These are phyloP conservation scores for Orussus abietinus DNA, from an alignment of 1,140 invertebrate species.

Conservation along the genomic window DNA sequence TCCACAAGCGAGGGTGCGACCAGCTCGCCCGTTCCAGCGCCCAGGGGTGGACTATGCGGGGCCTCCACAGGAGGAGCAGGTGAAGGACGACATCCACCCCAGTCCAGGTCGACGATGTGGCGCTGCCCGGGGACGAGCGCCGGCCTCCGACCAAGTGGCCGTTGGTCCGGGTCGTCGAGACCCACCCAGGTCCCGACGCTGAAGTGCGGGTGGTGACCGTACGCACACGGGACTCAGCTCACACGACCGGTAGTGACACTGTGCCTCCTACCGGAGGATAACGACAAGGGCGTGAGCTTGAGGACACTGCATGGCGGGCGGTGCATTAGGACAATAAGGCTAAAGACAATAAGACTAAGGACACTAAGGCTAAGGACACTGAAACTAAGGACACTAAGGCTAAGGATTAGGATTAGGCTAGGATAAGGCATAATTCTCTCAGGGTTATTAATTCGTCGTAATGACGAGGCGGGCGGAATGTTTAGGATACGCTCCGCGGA, in stretches of 20 bases:
- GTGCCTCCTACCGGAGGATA: background rate
- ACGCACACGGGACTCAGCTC: background rate
- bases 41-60: constrained; percentile 10
- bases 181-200: background rate
- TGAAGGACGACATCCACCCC: background rate
- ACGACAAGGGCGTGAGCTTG: constrained; percentile 2
- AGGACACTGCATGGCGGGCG: constrained; percentile 3
- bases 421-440: too few relatives aligned
- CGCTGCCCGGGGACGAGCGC: constrained; percentile 2
- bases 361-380: too few relatives aligned
- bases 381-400: too few relatives aligned
- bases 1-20: background rate
- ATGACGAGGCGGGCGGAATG: too few relatives aligned
- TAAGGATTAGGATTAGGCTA: too few relatives aligned
- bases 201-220: background rate
- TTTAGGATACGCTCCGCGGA: too few relatives aligned
- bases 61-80: background rate
- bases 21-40: background rate
- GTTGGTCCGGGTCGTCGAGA: background rate
- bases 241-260: constrained; percentile 1
- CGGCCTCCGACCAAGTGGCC: background rate
- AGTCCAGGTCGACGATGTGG: background rate
- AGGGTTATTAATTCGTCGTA: too few relatives aligned
- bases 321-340: too few relatives aligned
- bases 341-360: too few relatives aligned